phyloP scores from a whole-genome alignment of 2,113 vertebrate species.

The Zeus faber region DNA sequence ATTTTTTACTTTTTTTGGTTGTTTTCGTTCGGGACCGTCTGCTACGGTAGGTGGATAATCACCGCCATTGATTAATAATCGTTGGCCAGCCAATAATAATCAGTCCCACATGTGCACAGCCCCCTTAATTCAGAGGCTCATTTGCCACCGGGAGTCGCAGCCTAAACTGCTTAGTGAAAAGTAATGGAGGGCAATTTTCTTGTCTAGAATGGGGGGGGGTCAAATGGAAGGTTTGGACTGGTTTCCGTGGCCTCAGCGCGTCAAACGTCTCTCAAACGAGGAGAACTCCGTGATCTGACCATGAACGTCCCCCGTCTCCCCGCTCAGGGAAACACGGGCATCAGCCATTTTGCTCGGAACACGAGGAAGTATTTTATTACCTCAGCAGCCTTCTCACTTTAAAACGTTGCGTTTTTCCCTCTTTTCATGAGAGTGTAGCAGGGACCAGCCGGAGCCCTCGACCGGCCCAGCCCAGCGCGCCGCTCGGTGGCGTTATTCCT shows the following conservation, averaged over 20 bases:
- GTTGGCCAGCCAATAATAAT: constrained; percentile 63
- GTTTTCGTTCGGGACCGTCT: constrained; percentile 53
- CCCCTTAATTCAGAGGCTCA: constrained; percentile 61
- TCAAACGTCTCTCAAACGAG: constrained; percentile 53
- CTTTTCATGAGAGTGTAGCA: background rate
- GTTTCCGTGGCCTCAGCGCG: constrained; percentile 59
- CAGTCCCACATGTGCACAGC: constrained; percentile 72
- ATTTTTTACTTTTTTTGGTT: constrained; percentile 56
- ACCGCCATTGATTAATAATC: constrained; percentile 78
- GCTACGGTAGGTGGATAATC: constrained; percentile 70
- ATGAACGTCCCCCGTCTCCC: constrained; percentile 41
- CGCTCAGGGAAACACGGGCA: constrained; percentile 1
- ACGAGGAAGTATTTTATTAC: constrained; percentile 59
- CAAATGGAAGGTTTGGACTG: constrained; percentile 35
- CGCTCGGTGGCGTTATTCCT: constrained; percentile 13
- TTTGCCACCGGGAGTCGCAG: constrained; percentile 65
- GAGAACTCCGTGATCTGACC: constrained; percentile 53
- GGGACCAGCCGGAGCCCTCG: too few relatives aligned
- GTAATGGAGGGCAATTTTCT: constrained; percentile 76
- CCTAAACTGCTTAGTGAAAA: constrained; percentile 65
- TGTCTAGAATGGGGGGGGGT: constrained; percentile 47
- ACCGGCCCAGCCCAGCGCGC: too few relatives aligned
- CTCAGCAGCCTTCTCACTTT: constrained; percentile 22
- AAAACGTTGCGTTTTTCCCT: background rate
- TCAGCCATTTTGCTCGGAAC: constrained; percentile 43